These are phyloP conservation scores for Apteryx mantelli DNA, from an alignment of 2,113 vertebrate species.

Conservation along the genomic window DNA sequence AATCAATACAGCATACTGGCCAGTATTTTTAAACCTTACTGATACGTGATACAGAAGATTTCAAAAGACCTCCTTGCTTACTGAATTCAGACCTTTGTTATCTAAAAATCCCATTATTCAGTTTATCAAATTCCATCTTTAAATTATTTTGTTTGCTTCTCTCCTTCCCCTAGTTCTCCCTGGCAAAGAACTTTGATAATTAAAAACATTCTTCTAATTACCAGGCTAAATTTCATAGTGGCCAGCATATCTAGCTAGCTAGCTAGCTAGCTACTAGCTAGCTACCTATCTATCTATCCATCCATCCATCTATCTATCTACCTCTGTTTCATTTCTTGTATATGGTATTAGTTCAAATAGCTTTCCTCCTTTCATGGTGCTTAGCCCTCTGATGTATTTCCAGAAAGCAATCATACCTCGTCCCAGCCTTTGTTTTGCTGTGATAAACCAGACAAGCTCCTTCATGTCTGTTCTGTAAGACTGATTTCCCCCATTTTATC, in stretches of 20 bases:
- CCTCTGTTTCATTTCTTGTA: neutral
- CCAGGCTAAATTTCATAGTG: neutral
- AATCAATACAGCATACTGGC: too few relatives aligned
- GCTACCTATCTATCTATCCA: neutral
- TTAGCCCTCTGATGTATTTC: slow-evolving; percentile 48
- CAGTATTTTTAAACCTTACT: too few relatives aligned
- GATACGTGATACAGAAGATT: too few relatives aligned
- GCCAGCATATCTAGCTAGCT: too few relatives aligned
- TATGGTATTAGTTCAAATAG: slow-evolving; percentile 31
- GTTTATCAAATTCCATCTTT: neutral
- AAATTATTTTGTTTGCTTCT: neutral
- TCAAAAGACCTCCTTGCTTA: neutral
- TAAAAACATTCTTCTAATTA: neutral
- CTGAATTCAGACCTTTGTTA: too few relatives aligned
- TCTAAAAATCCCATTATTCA: neutral
- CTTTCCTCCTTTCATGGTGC: neutral
- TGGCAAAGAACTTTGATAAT: neutral
- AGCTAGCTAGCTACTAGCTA: neutral
- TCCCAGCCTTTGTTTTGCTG: slow-evolving; percentile 1
- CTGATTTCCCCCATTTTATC: neutral
- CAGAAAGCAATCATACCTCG: slow-evolving; percentile 32
- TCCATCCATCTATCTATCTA: neutral
- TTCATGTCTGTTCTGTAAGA: slow-evolving; percentile 25
- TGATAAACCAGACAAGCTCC: slow-evolving; percentile 57
- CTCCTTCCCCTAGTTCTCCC: neutral